phyloP scores from a whole-genome alignment of 2,888 invertebrate genomes.

The Heliconius erato region DNA sequence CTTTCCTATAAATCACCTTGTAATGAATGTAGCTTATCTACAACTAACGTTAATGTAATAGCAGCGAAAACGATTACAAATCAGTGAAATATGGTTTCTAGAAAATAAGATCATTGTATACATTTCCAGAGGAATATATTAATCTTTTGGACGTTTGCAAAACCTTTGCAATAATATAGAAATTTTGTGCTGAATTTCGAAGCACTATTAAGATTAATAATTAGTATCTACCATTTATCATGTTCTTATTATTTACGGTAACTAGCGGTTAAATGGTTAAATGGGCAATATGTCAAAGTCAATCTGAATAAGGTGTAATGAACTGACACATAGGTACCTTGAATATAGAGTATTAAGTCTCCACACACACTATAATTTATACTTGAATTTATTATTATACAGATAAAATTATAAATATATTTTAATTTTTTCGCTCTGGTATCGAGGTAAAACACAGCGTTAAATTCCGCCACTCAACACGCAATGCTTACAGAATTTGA shows the following conservation, averaged over 20 bases:
- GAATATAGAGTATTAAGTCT: not conserved
- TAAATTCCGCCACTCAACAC: no score
- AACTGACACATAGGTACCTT: constrained; percentile 59
- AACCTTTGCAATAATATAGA: constrained; percentile 14
- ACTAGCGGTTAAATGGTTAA: constrained; percentile 60
- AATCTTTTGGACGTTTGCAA: constrained; percentile 29
- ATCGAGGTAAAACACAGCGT: no score
- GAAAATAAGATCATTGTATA: constrained; percentile 31
- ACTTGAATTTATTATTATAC: not conserved
- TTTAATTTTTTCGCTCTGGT: no score
- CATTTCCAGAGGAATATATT: constrained; percentile 32
- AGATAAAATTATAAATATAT: no score
- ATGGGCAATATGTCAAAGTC: constrained; percentile 74
- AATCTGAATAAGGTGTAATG: constrained; percentile 72
- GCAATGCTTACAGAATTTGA: no score
- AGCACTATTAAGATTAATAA: constrained; percentile 32
- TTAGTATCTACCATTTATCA: constrained; percentile 25
- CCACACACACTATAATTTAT: not conserved
- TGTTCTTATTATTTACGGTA: constrained; percentile 24
- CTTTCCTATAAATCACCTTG: constrained; percentile 14
- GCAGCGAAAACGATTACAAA: constrained; percentile 32
- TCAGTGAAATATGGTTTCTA: constrained; percentile 35
- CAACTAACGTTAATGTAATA: constrained; percentile 24
- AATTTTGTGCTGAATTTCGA: constrained; percentile 14
- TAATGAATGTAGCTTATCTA: constrained; percentile 27